Evolutionary conservation across 2,797 vertebrate genomes (phyloP).

Genomic region (Alcedo quadribrachys): DNA sequence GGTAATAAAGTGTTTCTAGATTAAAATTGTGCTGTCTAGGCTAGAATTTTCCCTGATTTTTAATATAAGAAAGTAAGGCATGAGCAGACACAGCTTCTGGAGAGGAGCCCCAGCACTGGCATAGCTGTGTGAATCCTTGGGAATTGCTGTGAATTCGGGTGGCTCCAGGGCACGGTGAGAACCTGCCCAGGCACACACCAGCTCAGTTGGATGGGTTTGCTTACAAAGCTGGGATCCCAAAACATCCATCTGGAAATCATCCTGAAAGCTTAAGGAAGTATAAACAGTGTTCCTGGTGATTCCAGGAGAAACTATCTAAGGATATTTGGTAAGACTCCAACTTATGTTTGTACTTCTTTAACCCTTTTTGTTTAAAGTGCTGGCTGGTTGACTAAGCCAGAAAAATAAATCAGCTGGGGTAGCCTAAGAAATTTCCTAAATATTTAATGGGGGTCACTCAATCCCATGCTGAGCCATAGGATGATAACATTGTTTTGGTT

Average conservation of each 20-base stretch:
- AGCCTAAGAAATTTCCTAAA: neutral
- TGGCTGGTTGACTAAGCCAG: neutral
- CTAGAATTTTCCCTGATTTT: neutral
- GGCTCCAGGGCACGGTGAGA: neutral
- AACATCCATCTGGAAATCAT: conserved; percentile 53
- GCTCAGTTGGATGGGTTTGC: conserved; percentile 26
- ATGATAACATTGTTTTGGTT: neutral
- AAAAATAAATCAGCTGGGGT: neutral
- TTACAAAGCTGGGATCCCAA: conserved; percentile 39
- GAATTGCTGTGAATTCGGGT: neutral
- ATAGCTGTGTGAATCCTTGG: neutral
- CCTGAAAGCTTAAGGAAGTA: conserved; percentile 19
- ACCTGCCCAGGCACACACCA: conserved; percentile 49
- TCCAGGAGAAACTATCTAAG: conserved; percentile 27
- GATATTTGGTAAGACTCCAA: conserved; percentile 20
- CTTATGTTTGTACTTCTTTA: conserved; percentile 1
- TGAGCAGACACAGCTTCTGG: neutral
- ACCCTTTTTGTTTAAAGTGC: conserved; percentile 6
- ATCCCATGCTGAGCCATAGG: neutral
- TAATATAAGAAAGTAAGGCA: neutral
- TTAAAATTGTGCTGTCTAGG: neutral
- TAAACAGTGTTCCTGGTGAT: conserved; percentile 5
- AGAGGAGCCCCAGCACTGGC: neutral
- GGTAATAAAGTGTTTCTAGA: neutral
- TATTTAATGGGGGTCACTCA: neutral